Evolutionary conservation across 1,140 invertebrate genomes (phyloP).

Genomic region (Drosophila repletoides): DNA sequence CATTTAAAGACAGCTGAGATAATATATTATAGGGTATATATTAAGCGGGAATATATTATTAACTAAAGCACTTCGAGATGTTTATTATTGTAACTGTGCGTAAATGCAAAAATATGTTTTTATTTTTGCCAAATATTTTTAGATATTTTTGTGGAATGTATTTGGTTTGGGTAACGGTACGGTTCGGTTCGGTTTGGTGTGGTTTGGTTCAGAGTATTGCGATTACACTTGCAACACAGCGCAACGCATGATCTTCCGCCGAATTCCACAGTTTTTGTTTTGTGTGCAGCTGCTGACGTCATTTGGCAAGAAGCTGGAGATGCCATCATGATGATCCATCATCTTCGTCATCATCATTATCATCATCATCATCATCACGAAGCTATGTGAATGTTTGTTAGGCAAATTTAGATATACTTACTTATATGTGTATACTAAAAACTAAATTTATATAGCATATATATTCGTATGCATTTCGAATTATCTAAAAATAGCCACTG

Average conservation of each 20-base stretch:
- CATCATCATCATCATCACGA: background rate
- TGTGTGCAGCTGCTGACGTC: slow-evolving; percentile 40
- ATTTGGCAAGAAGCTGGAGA: slow-evolving; percentile 29
- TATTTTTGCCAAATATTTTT: slow-evolving; percentile 19
- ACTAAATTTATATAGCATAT: background rate
- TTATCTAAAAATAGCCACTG: slow-evolving; percentile 26
- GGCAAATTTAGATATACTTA: slow-evolving; percentile 21
- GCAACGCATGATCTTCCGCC: slow-evolving; percentile 7
- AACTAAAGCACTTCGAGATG: background rate
- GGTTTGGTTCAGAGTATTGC: background rate
- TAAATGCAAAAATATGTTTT: slow-evolving; percentile 33
- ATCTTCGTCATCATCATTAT: slow-evolving; percentile 9
- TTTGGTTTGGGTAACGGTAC: too few species aligned
- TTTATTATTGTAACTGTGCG: slow-evolving; percentile 26
- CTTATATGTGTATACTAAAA: slow-evolving; percentile 5
- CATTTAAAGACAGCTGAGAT: too few species aligned
- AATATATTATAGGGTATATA: too few species aligned
- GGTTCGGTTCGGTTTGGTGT: too few species aligned
- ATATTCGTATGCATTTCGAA: slow-evolving; percentile 7
- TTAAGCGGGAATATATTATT: too few species aligned
- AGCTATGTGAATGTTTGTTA: too few species aligned
- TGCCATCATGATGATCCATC: slow-evolving; percentile 42
- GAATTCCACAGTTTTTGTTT: slow-evolving; percentile 1
- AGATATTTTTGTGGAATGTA: slow-evolving; percentile 10
- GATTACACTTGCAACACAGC: slow-evolving; percentile 7